Evolutionary conservation across 2,113 vertebrate genomes (phyloP), one percentile per base, ranked within the genome.

Genomic region (Gopherus evgoodei): DNA sequence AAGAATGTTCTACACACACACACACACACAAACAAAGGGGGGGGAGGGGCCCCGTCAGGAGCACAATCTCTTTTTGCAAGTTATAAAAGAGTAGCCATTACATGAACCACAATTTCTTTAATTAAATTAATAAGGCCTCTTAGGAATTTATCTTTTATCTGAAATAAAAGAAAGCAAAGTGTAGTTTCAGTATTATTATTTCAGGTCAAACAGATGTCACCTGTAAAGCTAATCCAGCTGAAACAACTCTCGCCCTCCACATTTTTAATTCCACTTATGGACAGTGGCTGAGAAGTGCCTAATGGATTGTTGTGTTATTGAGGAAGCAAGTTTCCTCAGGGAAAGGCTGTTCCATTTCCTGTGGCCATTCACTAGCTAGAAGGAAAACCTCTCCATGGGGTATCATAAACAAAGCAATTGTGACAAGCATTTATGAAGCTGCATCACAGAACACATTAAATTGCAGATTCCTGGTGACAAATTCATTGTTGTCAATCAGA

Each of bases 341-440:
- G 90, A 90, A 96, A 94, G 92, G 88, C 94, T 1, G 0, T 52
- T 88, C 93, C 91, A 54, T 93, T 97, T 97, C 96, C 97, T 97
- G 52, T 0, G 78, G 96, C 88, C 87, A 8, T 80, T 95, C 79
- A 75, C 17, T 93, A 87, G 59, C 56, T 69, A 84, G 92, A 95
- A 93, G 90, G 88, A 96, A 95, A 97, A 84, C 69, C 78, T 93
- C 78, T 62, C 80, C 75, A 62, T 38, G 87, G 88, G 93, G 75
- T 79, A 89, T 76, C 86, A 94, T 81, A 96, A 97, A 96, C 91
- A 95, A 95, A 91, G 84, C 93, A 85, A 85, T 89, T 95, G 93
- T 94, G 47, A 78, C 88, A 38, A 83, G 91, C 83, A 57, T 96
- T 94, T 94, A 86, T 85, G 85, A 91, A 56, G 87, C 72, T 78